Evolutionary conservation across 92 coral and sea anemone genomes (phyloP).

Genomic region (Zoanthus solanderi): DNA sequence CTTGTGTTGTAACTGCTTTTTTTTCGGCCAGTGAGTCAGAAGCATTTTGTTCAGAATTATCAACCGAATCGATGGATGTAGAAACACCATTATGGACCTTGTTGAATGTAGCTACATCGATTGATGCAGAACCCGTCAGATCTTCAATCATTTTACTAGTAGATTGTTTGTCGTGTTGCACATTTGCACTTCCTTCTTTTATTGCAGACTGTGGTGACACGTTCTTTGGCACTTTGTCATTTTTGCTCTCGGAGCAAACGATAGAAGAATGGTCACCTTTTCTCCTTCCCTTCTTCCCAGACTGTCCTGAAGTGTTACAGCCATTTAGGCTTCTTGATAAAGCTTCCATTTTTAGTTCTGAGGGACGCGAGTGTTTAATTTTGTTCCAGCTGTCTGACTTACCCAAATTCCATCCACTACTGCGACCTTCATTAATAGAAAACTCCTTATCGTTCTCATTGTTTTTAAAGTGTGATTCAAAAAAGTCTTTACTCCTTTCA

Average conservation of each 20-base stretch:
- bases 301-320: background rate
- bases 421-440: background rate
- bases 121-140: no score
- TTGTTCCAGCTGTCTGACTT: constrained; percentile 28
- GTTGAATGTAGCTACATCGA: background rate
- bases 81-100: background rate
- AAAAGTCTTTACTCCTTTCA: background rate
- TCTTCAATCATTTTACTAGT: no score
- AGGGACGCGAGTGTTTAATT: constrained; percentile 40
- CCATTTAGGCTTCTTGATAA: background rate
- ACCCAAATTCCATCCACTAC: background rate
- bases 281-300: constrained; percentile 2
- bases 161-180: background rate
- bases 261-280: constrained; percentile 15
- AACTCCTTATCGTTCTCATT: background rate
- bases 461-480: background rate
- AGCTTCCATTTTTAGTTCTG: background rate
- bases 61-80: background rate
- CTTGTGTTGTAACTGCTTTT: background rate
- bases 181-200: background rate
- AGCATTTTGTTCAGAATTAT: background rate
- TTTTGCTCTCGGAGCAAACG: constrained; percentile 12
- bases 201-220: background rate
- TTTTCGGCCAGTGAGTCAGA: background rate
- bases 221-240: background rate